Conservation (phyloP, 2,888 invertebrate species). For the Cylindroiulus punctatus region DNA sequence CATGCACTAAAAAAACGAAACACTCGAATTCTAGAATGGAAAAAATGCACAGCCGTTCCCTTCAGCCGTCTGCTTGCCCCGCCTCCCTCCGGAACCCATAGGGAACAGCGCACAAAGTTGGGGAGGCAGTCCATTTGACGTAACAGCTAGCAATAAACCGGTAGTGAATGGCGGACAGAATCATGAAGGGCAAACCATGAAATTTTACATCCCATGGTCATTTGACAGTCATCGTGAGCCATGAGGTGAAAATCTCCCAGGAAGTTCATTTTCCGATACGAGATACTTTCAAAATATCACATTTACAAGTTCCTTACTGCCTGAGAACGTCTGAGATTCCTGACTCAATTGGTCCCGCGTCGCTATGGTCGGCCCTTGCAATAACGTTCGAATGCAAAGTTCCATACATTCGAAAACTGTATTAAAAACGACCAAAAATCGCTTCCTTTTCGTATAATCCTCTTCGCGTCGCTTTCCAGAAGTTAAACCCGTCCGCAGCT, state of each 20-base stretch:
- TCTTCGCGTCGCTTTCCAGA: not conserved
- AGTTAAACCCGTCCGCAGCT: not conserved
- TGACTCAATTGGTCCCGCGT: not conserved
- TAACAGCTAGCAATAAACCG: not conserved
- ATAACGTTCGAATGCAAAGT: too few relatives aligned
- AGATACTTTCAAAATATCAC: not conserved
- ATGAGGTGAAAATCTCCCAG: not conserved
- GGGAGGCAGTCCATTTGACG: not conserved
- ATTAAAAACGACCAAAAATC: not conserved
- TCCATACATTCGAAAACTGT: not conserved
- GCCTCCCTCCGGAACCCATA: not conserved
- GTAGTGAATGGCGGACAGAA: constrained; percentile 17
- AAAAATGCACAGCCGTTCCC: not conserved
- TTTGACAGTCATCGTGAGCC: not conserved
- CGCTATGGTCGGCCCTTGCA: not conserved
- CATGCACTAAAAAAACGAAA: not conserved
- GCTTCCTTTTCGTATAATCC: not conserved
- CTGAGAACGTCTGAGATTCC: not conserved
- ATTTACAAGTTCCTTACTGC: not conserved
- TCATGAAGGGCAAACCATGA: not conserved
- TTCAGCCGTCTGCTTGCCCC: not conserved
- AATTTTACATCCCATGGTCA: not conserved
- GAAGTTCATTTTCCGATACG: not conserved
- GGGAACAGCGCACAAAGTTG: not conserved
- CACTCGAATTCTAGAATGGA: not conserved